Evolutionary conservation across 2,113 vertebrate species (phyloP).

Genomic region (Pedionomus torquatus): DNA sequence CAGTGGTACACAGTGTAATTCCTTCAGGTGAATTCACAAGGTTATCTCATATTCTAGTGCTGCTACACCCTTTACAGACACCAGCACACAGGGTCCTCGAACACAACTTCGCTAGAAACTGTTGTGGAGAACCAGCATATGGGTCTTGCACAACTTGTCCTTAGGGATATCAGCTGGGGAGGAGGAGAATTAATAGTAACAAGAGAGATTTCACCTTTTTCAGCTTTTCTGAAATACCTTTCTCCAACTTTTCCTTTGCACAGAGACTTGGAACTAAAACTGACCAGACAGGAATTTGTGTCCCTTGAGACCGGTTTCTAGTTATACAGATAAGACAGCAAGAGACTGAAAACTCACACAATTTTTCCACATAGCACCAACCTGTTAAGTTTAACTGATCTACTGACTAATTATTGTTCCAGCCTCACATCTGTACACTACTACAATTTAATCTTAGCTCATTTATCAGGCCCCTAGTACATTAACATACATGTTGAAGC

Average conservation of each 20-base stretch:
- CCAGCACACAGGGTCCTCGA: not conserved
- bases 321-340: slow-evolving; percentile 12
- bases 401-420: not conserved
- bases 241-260: not conserved
- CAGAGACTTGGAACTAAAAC: slow-evolving; percentile 40
- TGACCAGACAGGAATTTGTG: slow-evolving; percentile 41
- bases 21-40: not conserved
- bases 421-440: not conserved
- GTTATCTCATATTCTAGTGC: not conserved
- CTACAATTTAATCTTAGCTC: not conserved
- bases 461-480: not conserved
- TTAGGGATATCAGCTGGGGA: not conserved
- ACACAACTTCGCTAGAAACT: not conserved
- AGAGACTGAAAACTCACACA: not conserved
- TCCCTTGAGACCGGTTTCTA: slow-evolving; percentile 34
- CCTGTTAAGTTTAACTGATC: not conserved
- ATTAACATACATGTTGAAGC: not conserved
- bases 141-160: not conserved
- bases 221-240: slow-evolving; percentile 15
- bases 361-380: not conserved
- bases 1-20: not conserved
- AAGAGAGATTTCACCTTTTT: not conserved
- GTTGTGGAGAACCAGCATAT: rapidly evolving
- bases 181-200: not conserved
- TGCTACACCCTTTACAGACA: not conserved